Conservation (phyloP, 2,888 invertebrate genomes). For the Platycheirus albimanus region DNA sequence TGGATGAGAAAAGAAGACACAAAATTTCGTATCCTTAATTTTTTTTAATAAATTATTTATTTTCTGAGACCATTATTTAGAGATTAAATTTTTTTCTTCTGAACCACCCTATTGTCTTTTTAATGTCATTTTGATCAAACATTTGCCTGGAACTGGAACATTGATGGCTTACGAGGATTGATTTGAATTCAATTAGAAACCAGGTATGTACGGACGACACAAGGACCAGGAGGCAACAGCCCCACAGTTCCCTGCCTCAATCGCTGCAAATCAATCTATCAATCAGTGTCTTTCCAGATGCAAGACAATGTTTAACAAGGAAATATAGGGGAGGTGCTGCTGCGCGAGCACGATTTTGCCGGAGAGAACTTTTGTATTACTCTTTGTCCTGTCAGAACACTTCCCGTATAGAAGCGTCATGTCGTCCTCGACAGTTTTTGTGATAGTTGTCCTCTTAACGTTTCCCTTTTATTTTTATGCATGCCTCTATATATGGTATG, state of each 20-base stretch:
- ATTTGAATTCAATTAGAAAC: conserved; percentile 59
- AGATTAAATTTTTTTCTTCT: too few relatives aligned
- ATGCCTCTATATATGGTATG: background rate
- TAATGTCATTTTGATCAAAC: too few relatives aligned
- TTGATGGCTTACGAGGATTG: conserved; percentile 30
- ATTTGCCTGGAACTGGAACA: too few relatives aligned
- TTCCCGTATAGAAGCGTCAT: conserved; percentile 34
- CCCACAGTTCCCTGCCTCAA: conserved; percentile 25
- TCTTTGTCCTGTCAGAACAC: conserved; percentile 25
- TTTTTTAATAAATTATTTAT: too few relatives aligned
- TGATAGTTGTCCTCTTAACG: conserved; percentile 14
- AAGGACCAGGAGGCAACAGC: background rate
- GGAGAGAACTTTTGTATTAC: conserved; percentile 17
- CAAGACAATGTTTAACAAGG: conserved; percentile 49
- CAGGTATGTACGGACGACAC: conserved; percentile 35
- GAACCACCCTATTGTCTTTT: too few relatives aligned
- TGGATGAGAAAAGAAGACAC: too few relatives aligned
- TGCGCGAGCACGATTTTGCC: conserved; percentile 4
- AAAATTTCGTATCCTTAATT: too few relatives aligned
- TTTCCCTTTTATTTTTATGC: background rate
- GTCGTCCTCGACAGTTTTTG: conserved; percentile 53
- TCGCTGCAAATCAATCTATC: conserved; percentile 60
- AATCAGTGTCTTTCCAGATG: conserved; percentile 59
- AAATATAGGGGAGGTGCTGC: conserved; percentile 22
- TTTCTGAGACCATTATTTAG: too few relatives aligned